phyloP scores from a whole-genome alignment of 2,797 vertebrate genomes.

The Pitangus sulphuratus region DNA sequence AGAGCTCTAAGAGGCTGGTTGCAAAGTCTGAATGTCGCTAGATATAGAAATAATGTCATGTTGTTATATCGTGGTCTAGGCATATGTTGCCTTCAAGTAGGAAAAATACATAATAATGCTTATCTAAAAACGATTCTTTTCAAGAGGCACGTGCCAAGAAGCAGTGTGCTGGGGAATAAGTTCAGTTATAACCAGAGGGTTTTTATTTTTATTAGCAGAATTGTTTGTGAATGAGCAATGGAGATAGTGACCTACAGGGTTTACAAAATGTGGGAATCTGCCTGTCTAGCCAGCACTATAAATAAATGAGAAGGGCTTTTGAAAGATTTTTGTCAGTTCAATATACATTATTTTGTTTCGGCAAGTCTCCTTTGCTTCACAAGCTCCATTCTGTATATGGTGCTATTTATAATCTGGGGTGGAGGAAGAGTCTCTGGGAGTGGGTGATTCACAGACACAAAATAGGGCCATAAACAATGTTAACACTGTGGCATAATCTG shows the following conservation, averaged over 20 bases:
- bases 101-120: neutral
- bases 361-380: conserved; percentile 16
- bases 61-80: neutral
- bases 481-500: conserved; percentile 57
- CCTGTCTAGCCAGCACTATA: conserved; percentile 12
- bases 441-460: conserved; percentile 44
- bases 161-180: conserved; percentile 13
- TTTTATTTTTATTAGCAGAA: conserved; percentile 36
- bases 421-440: conserved; percentile 43
- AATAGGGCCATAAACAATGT: conserved; percentile 55
- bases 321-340: conserved; percentile 4
- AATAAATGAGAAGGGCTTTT: conserved; percentile 29
- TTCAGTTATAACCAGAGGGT: conserved; percentile 49
- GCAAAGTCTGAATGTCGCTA: neutral
- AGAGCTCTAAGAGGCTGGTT: neutral
- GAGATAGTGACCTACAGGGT: neutral
- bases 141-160: neutral
- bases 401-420: conserved; percentile 60
- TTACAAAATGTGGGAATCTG: conserved; percentile 22
- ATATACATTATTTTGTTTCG: neutral
- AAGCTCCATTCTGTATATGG: neutral
- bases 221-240: conserved; percentile 56
- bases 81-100: neutral
- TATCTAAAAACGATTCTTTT: neutral
- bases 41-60: neutral